Evolutionary conservation across 1,140 invertebrate species (phyloP), one percentile per base, ranked within the genome.

Genomic region (Hirudo medicinalis): DNA sequence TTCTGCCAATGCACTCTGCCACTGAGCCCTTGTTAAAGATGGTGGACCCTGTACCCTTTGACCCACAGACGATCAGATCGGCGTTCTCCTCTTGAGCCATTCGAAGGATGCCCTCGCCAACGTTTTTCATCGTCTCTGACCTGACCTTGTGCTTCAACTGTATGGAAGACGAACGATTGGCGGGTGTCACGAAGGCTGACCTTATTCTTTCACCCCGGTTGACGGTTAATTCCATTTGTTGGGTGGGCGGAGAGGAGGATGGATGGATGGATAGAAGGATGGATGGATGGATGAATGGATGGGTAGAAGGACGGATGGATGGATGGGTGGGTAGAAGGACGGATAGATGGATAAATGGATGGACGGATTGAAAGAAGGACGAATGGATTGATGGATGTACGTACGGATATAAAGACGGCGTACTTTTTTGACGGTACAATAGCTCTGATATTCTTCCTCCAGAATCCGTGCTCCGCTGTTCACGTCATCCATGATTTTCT

Each of bases 401-500:
- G 5, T 20, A 68, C 20, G 5, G 9, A 25, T 57, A 5, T n/a
- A 57, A 9, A 57, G 20, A 57, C 25, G 20, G 20, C 5, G 25
- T 11, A 67, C 71, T 63, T 72, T 72, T 54, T 72, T 66, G 22
- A 53, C 25, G 60, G 49, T 67, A 63, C 71, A 72, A 25, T 49
- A 67, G 15, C 36, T 43, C 43, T 67, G 32, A 32, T 72, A 72
- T 2, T 72, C 71, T 13, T 72, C 71, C 40, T 72, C 71, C 36
- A 72, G 49, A 53, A 67, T 72, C 43, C 66, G n/a, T 43, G 67
- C 49, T 20, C 67, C 54, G 22, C 19, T 29, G 43, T 72, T 72
- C 60, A 72, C 67, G 19, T 68, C 57, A 29, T 72, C 71, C 60
- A 72, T 54, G 25, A 67, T 72, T 40, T 68, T 67, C 29, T 72